A percentile compares a stretch with the other conserved stretches of the same genome.
Evolutionary conservation across 2,113 vertebrate species (phyloP).

Genomic region (Amphiprion ocellaris): DNA sequence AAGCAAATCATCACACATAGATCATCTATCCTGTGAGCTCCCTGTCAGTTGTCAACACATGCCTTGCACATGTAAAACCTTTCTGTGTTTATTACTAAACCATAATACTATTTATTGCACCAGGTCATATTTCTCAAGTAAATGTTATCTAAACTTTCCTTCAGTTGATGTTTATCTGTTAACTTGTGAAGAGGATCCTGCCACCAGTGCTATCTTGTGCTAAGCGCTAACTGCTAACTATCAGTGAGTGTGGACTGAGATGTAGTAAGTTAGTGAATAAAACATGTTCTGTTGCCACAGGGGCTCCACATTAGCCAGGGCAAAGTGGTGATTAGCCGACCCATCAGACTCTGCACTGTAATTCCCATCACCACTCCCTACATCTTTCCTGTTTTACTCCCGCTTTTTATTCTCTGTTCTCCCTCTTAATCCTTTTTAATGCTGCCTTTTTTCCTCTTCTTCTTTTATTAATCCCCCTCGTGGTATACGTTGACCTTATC

Average conservation of each 20-base stretch:
- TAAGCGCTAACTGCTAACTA: conserved; percentile 74
- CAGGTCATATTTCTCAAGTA: not conserved
- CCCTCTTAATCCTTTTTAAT: conserved; percentile 5
- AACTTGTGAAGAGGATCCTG: conserved; percentile 12
- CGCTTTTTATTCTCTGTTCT: not conserved
- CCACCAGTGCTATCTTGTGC: conserved; percentile 12
- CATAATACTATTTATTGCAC: too few species aligned
- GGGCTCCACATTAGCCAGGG: conserved; percentile 86
- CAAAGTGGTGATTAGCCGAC: conserved; percentile 88
- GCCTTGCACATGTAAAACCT: too few species aligned
- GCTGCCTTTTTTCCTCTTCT: conserved; percentile 15
- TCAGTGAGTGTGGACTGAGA: conserved; percentile 73
- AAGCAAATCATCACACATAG: too few species aligned
- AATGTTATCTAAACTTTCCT: not conserved
- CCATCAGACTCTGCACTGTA: conserved; percentile 84
- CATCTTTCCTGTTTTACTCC: conserved; percentile 32
- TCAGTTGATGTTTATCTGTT: conserved; percentile 10
- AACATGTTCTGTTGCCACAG: conserved; percentile 88
- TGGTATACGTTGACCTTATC: not conserved
- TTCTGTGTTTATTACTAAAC: too few species aligned
- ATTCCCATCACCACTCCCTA: conserved; percentile 78
- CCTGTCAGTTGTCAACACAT: too few species aligned
- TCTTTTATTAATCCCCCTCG: not conserved
- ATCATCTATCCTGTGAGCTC: too few species aligned
- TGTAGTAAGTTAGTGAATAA: conserved; percentile 87